phyloP scores from a whole-genome alignment of 2,797 vertebrate species.

The Rousettus madagascariensis region DNA sequence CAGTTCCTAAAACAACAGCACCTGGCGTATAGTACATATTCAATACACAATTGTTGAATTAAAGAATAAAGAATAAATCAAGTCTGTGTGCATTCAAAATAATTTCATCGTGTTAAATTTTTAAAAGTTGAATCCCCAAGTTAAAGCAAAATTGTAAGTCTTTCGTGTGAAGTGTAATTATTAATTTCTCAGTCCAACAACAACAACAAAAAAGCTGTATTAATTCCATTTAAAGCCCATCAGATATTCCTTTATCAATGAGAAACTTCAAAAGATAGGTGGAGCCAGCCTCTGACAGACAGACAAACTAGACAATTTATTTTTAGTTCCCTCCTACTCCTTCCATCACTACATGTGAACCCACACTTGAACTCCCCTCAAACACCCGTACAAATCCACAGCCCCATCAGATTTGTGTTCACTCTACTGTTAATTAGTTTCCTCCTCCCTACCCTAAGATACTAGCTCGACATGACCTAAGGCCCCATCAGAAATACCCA shows the following conservation, averaged over 20 bases:
- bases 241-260: not conserved
- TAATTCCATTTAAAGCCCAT: constrained; percentile 23
- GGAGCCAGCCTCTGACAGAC: not conserved
- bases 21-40: not conserved
- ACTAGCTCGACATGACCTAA: not conserved
- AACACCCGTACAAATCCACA: not conserved
- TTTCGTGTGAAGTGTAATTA: constrained; percentile 15
- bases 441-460: not conserved
- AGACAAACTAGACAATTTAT: not conserved
- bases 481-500: not conserved
- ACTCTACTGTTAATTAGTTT: not conserved
- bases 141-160: constrained; percentile 41
- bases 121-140: constrained; percentile 20
- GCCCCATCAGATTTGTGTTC: not conserved
- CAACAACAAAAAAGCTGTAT: not conserved
- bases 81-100: not conserved
- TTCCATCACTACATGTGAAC: not conserved
- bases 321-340: not conserved
- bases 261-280: not conserved
- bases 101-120: constrained; percentile 10
- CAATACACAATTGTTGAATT: not conserved
- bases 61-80: not conserved
- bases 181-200: constrained; percentile 28
- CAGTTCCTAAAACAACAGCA: not conserved
- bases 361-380: not conserved